Conservation (phyloP, 2,113 vertebrate genomes). For the Epinephelus fuscoguttatus region DNA sequence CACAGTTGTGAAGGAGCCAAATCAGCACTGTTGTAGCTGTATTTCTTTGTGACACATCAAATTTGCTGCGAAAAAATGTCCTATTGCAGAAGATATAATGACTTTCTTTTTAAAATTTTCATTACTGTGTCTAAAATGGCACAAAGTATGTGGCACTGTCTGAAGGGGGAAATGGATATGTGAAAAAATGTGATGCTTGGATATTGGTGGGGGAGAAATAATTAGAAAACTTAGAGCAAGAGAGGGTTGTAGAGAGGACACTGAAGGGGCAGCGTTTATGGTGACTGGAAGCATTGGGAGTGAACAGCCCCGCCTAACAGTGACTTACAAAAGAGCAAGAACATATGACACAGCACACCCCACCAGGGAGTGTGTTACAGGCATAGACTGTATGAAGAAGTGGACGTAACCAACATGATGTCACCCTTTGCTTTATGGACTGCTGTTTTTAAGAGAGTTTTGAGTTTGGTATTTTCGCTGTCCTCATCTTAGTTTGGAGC, state of each 20-base stretch:
- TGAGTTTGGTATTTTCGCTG: too few relatives aligned
- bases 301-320: not conserved
- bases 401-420: too few relatives aligned
- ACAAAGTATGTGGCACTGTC: not conserved
- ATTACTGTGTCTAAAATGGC: not conserved
- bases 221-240: not conserved
- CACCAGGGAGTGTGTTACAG: not conserved
- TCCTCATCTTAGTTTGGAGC: too few relatives aligned
- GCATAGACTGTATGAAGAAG: not conserved
- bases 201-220: not conserved
- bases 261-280: not conserved
- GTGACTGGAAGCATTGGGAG: not conserved
- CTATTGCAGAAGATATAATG: conserved; percentile 22
- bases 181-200: not conserved
- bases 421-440: too few relatives aligned
- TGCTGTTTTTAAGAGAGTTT: too few relatives aligned
- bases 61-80: conserved; percentile 31
- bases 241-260: not conserved
- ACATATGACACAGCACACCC: not conserved
- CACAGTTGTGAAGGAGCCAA: conserved; percentile 7
- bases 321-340: not conserved
- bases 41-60: not conserved
- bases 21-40: not conserved
- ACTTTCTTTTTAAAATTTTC: conserved; percentile 8
- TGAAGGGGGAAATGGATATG: not conserved